Evolutionary conservation across 2,797 vertebrate species (phyloP).

Genomic region (Huso huso): DNA sequence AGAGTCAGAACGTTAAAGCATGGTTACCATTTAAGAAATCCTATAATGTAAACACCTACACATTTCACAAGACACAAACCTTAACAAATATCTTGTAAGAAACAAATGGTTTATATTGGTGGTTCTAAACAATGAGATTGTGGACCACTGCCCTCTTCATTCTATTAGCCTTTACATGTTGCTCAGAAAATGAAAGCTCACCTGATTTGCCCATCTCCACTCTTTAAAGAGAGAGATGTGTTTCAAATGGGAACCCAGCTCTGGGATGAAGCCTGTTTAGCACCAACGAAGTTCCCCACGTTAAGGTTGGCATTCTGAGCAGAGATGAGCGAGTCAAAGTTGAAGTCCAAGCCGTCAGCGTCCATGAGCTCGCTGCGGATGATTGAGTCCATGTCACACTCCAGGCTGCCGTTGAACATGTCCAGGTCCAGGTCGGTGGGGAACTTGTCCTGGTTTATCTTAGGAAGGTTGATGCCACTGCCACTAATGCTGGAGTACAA

Average conservation of each 20-base stretch:
- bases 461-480: constrained; percentile 58
- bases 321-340: constrained; percentile 91
- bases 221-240: no score
- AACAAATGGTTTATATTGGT: no score
- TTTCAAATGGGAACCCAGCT: constrained; percentile 94
- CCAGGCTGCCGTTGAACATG: constrained; percentile 78
- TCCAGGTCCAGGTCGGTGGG: constrained; percentile 82
- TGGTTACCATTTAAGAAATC: no score
- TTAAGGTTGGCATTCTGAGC: constrained; percentile 88
- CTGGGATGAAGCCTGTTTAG: constrained; percentile 84
- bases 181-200: no score
- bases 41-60: no score
- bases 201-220: no score
- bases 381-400: constrained; percentile 92
- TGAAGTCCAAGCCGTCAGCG: constrained; percentile 87
- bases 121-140: no score
- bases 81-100: no score
- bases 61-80: no score
- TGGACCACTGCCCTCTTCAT: no score
- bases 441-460: constrained; percentile 71
- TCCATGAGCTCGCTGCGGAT: constrained; percentile 94
- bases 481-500: constrained; percentile 72
- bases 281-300: constrained; percentile 78
- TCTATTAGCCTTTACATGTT: no score
- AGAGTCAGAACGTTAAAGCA: no score